Percentiles rank a stretch among this genome's conserved stretches.
These are phyloP conservation scores for zebrafish (Danio rerio) DNA, from an alignment of 2,113 vertebrate genomes.

Conservation along the genomic window DNA sequence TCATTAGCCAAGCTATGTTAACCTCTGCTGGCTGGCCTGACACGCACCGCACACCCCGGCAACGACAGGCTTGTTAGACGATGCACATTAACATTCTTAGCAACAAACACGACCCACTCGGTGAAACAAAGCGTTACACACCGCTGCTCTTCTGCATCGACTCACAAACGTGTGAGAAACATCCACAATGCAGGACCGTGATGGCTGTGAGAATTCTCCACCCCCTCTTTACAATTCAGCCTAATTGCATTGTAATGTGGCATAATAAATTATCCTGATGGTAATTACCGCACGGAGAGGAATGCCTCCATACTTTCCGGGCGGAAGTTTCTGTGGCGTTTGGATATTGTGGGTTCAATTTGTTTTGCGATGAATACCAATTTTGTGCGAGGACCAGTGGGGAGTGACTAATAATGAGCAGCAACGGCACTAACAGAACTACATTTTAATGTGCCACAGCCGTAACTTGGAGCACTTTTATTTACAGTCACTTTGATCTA, in stretches of 20 bases:
- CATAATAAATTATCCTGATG: conserved; percentile 44
- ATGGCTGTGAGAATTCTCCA: conserved; percentile 30
- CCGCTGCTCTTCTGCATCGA: conserved; percentile 31
- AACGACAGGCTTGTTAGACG: conserved; percentile 83
- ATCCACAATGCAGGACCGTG: neutral
- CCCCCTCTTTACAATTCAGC: conserved; percentile 29
- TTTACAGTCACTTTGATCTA: too few relatives aligned
- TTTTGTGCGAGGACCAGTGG: conserved; percentile 13
- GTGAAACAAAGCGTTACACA: conserved; percentile 78
- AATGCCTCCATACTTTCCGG: conserved; percentile 21
- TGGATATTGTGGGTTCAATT: conserved; percentile 19
- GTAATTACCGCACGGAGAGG: conserved; percentile 31
- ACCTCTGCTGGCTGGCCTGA: conserved; percentile 80
- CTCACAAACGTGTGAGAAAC: neutral
- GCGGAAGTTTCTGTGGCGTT: neutral
- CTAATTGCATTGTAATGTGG: conserved; percentile 48
- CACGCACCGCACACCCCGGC: conserved; percentile 75
- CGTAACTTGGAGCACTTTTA: too few relatives aligned
- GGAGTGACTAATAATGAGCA: conserved; percentile 22
- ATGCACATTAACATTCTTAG: conserved; percentile 87
- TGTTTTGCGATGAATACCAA: conserved; percentile 24
- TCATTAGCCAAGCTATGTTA: conserved; percentile 73
- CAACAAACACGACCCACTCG: conserved; percentile 79
- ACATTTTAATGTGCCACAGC: neutral
- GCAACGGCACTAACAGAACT: neutral